Evolutionary conservation across 2,113 vertebrate species (phyloP).

Genomic region (Ovis aries): DNA sequence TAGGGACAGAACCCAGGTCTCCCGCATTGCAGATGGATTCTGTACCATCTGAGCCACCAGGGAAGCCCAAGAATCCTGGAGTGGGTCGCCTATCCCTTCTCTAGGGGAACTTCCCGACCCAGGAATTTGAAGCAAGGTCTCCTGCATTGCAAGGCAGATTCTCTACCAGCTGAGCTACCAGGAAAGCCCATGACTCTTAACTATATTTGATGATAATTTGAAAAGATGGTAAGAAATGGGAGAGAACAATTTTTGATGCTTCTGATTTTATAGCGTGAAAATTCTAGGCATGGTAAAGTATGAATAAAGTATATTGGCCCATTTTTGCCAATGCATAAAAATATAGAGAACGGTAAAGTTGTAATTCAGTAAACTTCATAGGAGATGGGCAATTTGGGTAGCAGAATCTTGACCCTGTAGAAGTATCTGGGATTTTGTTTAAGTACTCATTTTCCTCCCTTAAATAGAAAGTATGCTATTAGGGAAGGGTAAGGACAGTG

Average conservation of each 20-base stretch:
- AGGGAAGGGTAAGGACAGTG: neutral
- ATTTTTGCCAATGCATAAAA: neutral
- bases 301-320: neutral
- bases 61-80: neutral
- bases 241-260: neutral
- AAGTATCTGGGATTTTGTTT: neutral
- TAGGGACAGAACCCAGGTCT: neutral
- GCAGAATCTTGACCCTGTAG: neutral
- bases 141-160: neutral
- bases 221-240: neutral
- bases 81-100: neutral
- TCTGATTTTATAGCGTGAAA: neutral
- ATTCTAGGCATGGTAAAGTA: neutral
- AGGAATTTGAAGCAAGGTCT: neutral
- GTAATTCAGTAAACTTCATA: neutral
- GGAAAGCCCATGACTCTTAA: neutral
- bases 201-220: neutral
- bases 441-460: neutral
- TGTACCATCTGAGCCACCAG: neutral
- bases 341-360: neutral
- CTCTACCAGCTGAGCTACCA: neutral
- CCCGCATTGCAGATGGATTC: neutral
- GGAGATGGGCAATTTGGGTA: neutral
- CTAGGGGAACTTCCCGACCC: neutral
- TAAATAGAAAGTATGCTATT: neutral